Base-by-base conservation (phyloP, 2,888 invertebrate species). In the Netelia inedita region DNA sequence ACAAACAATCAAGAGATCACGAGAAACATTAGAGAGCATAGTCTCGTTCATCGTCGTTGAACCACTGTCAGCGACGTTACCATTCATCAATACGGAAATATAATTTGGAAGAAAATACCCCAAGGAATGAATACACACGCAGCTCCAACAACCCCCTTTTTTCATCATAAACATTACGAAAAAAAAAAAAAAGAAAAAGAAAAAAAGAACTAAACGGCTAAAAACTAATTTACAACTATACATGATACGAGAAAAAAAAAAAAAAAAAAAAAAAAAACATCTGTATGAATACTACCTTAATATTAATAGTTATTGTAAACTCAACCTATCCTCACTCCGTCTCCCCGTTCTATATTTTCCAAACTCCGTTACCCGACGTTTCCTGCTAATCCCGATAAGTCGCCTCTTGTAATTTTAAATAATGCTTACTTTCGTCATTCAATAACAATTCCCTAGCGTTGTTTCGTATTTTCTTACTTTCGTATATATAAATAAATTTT, bases 381-480 rank as follows among this genome's bases (percentile, higher is more conserved):
- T 53, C 50, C 76, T 76, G 59, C 74, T 85, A 85, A 85, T 84
- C 88, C 83, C 71, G 16, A 82, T 79, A 85, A 61, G 75, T 55
- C 50, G 23, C 73, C 79, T 85, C 88, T 81, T 90, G 90, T 92
- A 91, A 91, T 92, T 92, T 91, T 91, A 90, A 91, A 86, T 88
- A 86, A 89, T 88, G 89, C 91, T 93, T 93, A 90, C 88, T 91
- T 92, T 93, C 89, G 89, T 91, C 89, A 90, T 88, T 90, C 89
- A 90, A 91, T 89, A 89, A 91, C 90, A 91, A 91, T 92, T 91
- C 89, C 91, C 91, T 91, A 92, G 91, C 90, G 92, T 92, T 91
- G 90, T 93, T 93, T 93, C 93, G 91, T 93, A 93, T 93, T 93
- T 93, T 93, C 93, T 93, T 93, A 93, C 93, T 93, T 93, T 93